Conservation (phyloP, 1,140 invertebrate genomes). For the Scaptomyza hsui region DNA sequence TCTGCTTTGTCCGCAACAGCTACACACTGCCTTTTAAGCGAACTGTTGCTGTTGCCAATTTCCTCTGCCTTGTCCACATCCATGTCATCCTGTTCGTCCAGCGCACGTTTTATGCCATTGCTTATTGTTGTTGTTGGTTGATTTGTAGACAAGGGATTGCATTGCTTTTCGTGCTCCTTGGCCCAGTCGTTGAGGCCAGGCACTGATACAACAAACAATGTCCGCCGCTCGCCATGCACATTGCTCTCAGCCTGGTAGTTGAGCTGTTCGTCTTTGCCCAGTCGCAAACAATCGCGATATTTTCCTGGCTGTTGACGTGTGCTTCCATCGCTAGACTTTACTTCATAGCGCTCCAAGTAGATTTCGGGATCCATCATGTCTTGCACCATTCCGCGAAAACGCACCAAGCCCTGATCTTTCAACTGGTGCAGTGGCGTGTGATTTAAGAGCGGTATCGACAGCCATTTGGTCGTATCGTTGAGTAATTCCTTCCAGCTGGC, state of each 20-base stretch:
- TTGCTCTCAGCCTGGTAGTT: conserved; percentile 87
- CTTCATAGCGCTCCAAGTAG: conserved; percentile 90
- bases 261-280: conserved; percentile 87
- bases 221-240: conserved; percentile 89
- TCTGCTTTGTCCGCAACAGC: not conserved
- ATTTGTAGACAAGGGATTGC: conserved; percentile 24
- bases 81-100: conserved; percentile 51
- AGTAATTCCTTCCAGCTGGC: conserved; percentile 45
- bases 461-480: conserved; percentile 49
- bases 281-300: conserved; percentile 88
- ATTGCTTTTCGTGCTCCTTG: conserved; percentile 84
- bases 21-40: conserved; percentile 46
- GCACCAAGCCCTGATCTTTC: conserved; percentile 88
- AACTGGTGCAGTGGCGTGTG: conserved; percentile 87
- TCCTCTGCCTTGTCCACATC: conserved; percentile 49
- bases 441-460: conserved; percentile 88
- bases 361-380: conserved; percentile 97
- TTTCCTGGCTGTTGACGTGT: conserved; percentile 87
- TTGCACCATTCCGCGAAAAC: conserved; percentile 94
- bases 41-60: not conserved
- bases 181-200: conserved; percentile 94
- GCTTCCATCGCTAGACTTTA: conserved; percentile 86
- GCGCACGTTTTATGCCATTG: conserved; percentile 39
- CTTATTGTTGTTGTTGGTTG: conserved; percentile 4
- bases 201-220: conserved; percentile 91